phyloP scores from a whole-genome alignment of 2,797 vertebrate species.

The Numenius phaeopus region DNA sequence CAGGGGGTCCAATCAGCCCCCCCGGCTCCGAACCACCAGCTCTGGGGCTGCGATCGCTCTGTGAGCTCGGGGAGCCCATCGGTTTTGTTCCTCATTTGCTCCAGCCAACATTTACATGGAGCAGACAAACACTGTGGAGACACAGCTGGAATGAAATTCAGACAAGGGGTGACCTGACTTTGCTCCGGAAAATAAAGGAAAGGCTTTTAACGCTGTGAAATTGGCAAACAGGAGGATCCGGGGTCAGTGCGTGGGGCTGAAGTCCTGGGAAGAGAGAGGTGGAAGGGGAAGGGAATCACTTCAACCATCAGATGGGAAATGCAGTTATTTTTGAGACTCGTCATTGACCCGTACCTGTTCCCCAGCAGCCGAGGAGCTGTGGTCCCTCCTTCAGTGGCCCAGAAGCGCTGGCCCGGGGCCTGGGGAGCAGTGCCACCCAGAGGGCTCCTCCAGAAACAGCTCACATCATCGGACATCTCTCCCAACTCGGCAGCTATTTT shows the following conservation, averaged over 20 bases:
- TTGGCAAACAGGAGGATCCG: rapidly evolving
- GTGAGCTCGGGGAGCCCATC: background rate
- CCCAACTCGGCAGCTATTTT: rapidly evolving
- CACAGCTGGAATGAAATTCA: rapidly evolving
- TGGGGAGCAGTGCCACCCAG: slow-evolving; percentile 44
- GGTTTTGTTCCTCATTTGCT: rapidly evolving
- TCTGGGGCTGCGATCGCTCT: background rate
- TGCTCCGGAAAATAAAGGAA: background rate
- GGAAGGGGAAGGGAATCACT: background rate
- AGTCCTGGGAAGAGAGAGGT: background rate
- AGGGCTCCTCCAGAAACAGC: background rate
- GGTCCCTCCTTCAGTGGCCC: rapidly evolving
- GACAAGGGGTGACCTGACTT: rapidly evolving
- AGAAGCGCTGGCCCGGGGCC: background rate
- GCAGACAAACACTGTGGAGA: background rate
- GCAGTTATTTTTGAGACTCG: rapidly evolving
- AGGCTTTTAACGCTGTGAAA: background rate
- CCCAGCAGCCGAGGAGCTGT: background rate
- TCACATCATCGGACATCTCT: rapidly evolving
- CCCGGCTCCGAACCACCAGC: rapidly evolving
- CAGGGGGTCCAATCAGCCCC: background rate
- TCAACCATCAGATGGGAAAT: background rate
- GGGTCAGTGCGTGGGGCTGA: rapidly evolving
- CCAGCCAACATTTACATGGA: background rate
- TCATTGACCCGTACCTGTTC: rapidly evolving